Evolutionary conservation across 2,888 invertebrate species (phyloP).

Genomic region (Cosmia trapezina): DNA sequence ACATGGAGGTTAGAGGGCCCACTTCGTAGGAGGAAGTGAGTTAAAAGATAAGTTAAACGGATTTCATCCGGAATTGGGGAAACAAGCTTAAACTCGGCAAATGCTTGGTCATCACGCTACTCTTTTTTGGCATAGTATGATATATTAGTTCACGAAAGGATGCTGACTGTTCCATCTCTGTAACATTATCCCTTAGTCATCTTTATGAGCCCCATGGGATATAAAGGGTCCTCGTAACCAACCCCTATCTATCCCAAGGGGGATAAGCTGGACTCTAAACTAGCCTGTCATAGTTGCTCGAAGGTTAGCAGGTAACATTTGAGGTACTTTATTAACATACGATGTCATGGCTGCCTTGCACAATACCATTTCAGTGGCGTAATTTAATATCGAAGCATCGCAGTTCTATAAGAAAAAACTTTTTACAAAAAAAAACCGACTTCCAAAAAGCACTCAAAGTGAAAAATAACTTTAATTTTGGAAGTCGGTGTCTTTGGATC

Average conservation of each 20-base stretch:
- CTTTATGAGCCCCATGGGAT: conserved; percentile 50
- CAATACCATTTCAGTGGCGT: not conserved
- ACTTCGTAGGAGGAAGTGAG: not conserved
- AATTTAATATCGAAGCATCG: too few species aligned
- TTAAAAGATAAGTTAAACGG: not conserved
- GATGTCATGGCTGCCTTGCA: not conserved
- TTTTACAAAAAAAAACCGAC: too few species aligned
- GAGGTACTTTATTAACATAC: not conserved
- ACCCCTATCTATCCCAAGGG: conserved; percentile 9
- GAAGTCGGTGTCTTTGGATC: too few species aligned
- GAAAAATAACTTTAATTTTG: too few species aligned
- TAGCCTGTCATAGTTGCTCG: conserved; percentile 24
- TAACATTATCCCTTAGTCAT: conserved; percentile 47
- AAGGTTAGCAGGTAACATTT: conserved; percentile 2
- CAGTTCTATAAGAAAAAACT: too few species aligned
- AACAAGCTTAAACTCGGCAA: not conserved
- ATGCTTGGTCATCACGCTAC: conserved; percentile 7
- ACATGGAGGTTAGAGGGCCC: not conserved
- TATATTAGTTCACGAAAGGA: conserved; percentile 22
- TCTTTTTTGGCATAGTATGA: conserved; percentile 11
- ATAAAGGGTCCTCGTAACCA: conserved; percentile 42
- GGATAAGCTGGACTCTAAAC: conserved; percentile 33
- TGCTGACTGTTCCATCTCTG: conserved; percentile 21
- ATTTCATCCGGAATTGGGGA: not conserved
- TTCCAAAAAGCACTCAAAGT: too few species aligned